phyloP scores from a whole-genome alignment of 2,888 invertebrate species.

The Lasioglossum lativentre region DNA sequence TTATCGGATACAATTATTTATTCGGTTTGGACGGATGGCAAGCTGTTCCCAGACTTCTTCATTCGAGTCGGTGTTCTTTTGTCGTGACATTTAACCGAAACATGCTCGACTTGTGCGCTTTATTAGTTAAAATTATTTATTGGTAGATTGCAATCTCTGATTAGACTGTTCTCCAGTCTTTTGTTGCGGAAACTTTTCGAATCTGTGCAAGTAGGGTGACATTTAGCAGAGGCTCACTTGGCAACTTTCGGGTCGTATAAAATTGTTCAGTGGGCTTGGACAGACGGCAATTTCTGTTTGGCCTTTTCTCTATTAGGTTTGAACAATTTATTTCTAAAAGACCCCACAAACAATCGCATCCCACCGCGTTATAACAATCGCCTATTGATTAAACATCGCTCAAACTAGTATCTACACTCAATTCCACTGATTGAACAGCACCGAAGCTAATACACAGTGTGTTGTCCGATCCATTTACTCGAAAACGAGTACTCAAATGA shows the following conservation, averaged over 20 bases:
- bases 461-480: neutral
- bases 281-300: too few species aligned
- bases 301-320: too few species aligned
- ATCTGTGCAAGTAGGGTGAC: neutral
- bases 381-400: neutral
- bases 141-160: neutral
- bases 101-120: neutral
- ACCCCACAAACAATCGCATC: neutral
- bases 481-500: neutral
- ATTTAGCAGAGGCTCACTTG: neutral
- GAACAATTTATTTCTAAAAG: neutral
- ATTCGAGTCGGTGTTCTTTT: too few species aligned
- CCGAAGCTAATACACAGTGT: neutral
- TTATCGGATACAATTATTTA: neutral
- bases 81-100: too few species aligned
- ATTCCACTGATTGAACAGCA: neutral
- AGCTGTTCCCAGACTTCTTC: too few species aligned
- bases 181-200: neutral
- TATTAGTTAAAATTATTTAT: neutral
- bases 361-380: neutral
- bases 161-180: neutral
- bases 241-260: neutral
- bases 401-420: neutral
- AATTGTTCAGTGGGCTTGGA: too few species aligned
- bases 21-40: neutral